These are phyloP conservation scores for Triplophysa bombifrons DNA, from an alignment of 2,797 vertebrate genomes.

Conservation along the genomic window DNA sequence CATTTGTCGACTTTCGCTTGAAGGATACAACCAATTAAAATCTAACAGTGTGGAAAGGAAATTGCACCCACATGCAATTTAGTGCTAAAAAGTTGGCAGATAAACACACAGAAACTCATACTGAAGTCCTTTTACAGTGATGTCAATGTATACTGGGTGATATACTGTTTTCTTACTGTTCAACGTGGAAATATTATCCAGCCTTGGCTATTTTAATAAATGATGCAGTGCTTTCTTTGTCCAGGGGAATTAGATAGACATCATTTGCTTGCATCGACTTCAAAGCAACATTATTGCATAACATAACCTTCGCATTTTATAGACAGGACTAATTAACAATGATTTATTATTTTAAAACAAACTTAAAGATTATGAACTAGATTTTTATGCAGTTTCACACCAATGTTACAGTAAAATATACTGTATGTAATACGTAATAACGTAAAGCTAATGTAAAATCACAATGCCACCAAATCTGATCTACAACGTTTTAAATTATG, in stretches of 20 bases:
- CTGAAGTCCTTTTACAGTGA: slow-evolving; percentile 21
- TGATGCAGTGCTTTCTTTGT: slow-evolving; percentile 33
- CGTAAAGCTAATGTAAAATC: not conserved
- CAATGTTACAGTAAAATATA: not conserved
- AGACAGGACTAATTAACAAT: slow-evolving; percentile 1
- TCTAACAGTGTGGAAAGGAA: slow-evolving; percentile 6
- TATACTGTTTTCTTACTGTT: slow-evolving; percentile 4
- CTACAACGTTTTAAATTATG: not conserved
- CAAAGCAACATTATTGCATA: slow-evolving; percentile 1
- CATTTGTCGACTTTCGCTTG: slow-evolving; percentile 36
- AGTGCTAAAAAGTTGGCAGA: slow-evolving; percentile 39
- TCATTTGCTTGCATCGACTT: slow-evolving; percentile 24
- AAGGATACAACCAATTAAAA: slow-evolving; percentile 49
- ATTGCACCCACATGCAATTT: slow-evolving; percentile 45
- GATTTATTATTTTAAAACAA: slow-evolving; percentile 3
- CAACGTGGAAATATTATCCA: slow-evolving; percentile 19
- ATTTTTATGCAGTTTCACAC: not conserved
- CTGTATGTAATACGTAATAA: too few species aligned
- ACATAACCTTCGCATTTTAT: slow-evolving; percentile 15
- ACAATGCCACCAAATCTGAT: not conserved
- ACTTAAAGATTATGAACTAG: not conserved
- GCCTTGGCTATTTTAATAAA: slow-evolving; percentile 28
- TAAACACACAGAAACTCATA: slow-evolving; percentile 31
- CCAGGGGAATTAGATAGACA: slow-evolving; percentile 13
- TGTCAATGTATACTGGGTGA: not conserved